Base-by-base conservation (phyloP, 2,113 vertebrate species). In the Carassius auratus region DNA sequence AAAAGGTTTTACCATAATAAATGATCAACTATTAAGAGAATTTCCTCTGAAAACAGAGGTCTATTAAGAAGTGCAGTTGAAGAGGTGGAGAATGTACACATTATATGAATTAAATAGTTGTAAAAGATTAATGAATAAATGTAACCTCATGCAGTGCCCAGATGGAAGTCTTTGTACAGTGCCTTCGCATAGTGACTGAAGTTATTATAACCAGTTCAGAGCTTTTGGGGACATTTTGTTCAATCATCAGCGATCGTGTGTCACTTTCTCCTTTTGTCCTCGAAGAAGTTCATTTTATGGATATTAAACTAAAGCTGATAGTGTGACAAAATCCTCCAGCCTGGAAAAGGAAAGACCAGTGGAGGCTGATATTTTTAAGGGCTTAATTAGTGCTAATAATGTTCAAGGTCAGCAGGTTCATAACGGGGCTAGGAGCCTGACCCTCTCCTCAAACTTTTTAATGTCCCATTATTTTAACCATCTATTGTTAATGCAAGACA, bases 271-370 rank as follows among this genome's bases (percentile, higher is more conserved):
- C 30, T 19, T 42, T 71, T 14, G n/a, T 76, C 30, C 69, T 61
- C 76, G 66, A 52, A n/a, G 0, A 75, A 82, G 38, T 48, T 75
- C 17, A 86, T 88, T 88, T 91, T 83, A 87, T 86, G 86, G 85
- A 91, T 92, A 92, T 90, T 94, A 83, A 92, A 91, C 86, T 71
- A 15, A 76, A 90, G 83, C 87, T 88, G 76, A 81, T 88, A 92
- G 84, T 61, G 89, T 57, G 91, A 92, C 92, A 86, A 91, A 94
- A 92, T 91, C 90, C 89, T 89, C 86, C 90, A 86, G 74, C 88
- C 85, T 87, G 76, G 84, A 90, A 59, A 33, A 42, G 84, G 86
- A 86, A 90, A 89, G 90, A 86, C 82, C 38, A 55, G 17, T 42
- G 78, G 71, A 86, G 86, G 86, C 61, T 79, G 45, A 88, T 87